Evolutionary conservation across 2,888 invertebrate genomes (phyloP).

Genomic region (Hypsopygia costalis): DNA sequence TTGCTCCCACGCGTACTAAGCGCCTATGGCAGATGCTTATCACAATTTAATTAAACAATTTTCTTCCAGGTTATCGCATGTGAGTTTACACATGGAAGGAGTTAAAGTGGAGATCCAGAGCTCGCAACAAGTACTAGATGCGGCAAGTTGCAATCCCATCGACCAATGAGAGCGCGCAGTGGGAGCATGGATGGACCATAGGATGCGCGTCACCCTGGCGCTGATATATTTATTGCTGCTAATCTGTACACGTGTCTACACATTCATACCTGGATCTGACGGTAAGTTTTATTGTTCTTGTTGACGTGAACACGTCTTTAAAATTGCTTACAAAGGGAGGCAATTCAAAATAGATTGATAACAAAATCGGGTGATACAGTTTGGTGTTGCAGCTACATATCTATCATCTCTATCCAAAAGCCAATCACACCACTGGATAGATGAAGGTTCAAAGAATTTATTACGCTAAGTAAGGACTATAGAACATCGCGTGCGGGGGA

Average conservation of each 20-base stretch:
- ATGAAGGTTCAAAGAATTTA: too few relatives aligned
- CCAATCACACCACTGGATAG: too few relatives aligned
- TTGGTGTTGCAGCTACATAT: too few relatives aligned
- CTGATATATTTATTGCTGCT: slow-evolving; percentile 58
- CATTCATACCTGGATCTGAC: slow-evolving; percentile 66
- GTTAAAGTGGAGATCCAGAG: neutral
- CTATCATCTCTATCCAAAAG: too few relatives aligned
- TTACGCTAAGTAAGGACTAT: too few relatives aligned
- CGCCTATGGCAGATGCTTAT: slow-evolving; percentile 1
- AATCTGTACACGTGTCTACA: slow-evolving; percentile 47
- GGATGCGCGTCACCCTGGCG: slow-evolving; percentile 71
- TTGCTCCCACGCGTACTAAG: neutral
- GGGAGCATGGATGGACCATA: slow-evolving; percentile 75
- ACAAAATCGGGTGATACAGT: too few relatives aligned
- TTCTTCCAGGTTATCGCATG: slow-evolving; percentile 5
- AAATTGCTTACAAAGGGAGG: too few relatives aligned
- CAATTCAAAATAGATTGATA: too few relatives aligned
- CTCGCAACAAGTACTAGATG: slow-evolving; percentile 20
- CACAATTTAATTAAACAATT: slow-evolving; percentile 7
- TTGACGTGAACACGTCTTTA: too few relatives aligned
- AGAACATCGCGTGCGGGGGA: too few relatives aligned
- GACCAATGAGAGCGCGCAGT: slow-evolving; percentile 51
- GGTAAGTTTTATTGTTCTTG: slow-evolving; percentile 49
- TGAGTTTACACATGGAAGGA: neutral
- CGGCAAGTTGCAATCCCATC: slow-evolving; percentile 26